Base-by-base conservation (phyloP, 2,797 vertebrate genomes). In the Epinephelus awoara region DNA sequence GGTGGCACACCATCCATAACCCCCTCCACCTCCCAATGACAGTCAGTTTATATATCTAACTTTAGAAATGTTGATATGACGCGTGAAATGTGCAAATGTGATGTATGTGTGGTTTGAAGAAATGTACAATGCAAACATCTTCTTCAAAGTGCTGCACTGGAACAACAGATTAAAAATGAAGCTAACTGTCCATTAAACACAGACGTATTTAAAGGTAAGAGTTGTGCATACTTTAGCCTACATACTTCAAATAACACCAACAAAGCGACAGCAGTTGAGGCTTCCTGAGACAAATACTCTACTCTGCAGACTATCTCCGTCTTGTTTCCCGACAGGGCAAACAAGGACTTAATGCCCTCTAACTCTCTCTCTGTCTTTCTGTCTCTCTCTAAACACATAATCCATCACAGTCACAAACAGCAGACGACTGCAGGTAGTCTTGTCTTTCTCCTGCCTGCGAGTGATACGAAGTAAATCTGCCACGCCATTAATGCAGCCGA, bases 361-460 rank as follows among this genome's bases (percentile, higher is more conserved):
- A 56, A 75, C 78, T 80, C 84, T 25, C 58, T 80, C 58, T 81
- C 58, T 56, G 62, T 80, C 83, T 83, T 75, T 62, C 56, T 51
- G 61, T 70, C 76, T 75, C 64, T 69, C 71, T 68, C 49, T 67
- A 78, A 85, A 86, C 82, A 88, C 80, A 82, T 75, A 78, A 92
- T 91, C 85, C 86, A 89, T 93, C 89, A 91, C 79, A 72, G 80
- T 88, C 89, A 79, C 84, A 86, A 73, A 79, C 63, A 80, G 63
- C 69, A 71, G 52, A 65, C 57, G 77, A 74, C 79, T 80, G 72
- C 88, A 81, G 89, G 83, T 83, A 77, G 77, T 73, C 72, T 75
- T 55, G 72, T 85, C 72, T 79, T 40, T 62, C 75, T 73, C 51
- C 62, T 55, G 70, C 49, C 65, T 85, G 64, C 6, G 44, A 77